Conservation (phyloP, 2,797 vertebrate genomes). For the Helarctos malayanus region DNA sequence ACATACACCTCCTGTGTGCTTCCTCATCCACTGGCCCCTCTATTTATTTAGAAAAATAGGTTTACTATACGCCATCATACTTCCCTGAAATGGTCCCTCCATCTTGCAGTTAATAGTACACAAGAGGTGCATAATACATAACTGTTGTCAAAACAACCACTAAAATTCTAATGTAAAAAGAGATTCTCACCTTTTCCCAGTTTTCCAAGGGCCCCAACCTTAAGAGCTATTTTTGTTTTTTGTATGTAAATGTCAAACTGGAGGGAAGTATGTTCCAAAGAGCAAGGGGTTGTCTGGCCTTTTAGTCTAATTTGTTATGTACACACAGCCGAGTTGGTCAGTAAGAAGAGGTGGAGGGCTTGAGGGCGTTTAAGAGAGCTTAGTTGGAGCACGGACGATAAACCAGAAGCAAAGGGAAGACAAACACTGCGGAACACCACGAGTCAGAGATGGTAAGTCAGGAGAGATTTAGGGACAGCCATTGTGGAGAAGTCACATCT, state of each 20-base stretch:
- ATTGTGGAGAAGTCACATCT: not conserved
- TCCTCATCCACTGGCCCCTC: not conserved
- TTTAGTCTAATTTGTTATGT: not conserved
- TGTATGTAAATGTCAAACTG: not conserved
- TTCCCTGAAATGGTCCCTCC: not conserved
- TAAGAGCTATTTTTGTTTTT: not conserved
- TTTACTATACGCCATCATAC: not conserved
- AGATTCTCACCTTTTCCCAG: not conserved
- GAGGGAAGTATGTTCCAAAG: not conserved
- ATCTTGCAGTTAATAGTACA: not conserved
- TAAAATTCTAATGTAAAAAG: not conserved
- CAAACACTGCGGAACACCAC: not conserved
- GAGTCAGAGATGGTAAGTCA: not conserved
- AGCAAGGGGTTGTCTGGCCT: not conserved
- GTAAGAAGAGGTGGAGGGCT: not conserved
- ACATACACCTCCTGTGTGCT: not conserved
- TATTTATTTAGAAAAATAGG: conserved; percentile 15
- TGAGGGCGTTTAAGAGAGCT: not conserved
- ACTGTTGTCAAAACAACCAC: not conserved
- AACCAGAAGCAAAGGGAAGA: not conserved
- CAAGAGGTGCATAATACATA: not conserved
- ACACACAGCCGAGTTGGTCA: not conserved
- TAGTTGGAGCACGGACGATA: not conserved
- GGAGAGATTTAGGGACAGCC: not conserved
- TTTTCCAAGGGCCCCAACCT: not conserved